phyloP scores from a whole-genome alignment of 2,888 invertebrate genomes.

The Andrena hattorfiana region DNA sequence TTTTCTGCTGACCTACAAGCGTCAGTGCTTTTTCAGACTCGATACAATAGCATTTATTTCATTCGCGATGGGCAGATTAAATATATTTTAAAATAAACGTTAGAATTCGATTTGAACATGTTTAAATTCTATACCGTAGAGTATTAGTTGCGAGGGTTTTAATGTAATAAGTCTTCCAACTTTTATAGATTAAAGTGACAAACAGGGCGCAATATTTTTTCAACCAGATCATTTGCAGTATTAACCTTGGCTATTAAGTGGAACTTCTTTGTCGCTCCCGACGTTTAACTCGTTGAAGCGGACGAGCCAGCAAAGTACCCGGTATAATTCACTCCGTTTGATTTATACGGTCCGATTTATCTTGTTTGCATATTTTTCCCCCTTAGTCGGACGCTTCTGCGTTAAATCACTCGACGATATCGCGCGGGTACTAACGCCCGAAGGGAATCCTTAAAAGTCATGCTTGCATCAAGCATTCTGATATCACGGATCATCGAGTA shows the following conservation, averaged over 20 bases:
- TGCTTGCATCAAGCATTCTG: slow-evolving; percentile 5
- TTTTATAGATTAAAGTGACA: neutral
- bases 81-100: no score
- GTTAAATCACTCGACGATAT: slow-evolving; percentile 54
- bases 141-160: no score
- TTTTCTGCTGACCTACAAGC: neutral
- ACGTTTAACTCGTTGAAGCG: slow-evolving; percentile 54
- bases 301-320: slow-evolving; percentile 54
- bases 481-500: slow-evolving; percentile 10
- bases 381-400: slow-evolving; percentile 26
- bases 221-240: slow-evolving; percentile 23
- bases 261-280: slow-evolving; percentile 50
- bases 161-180: no score
- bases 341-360: slow-evolving; percentile 69
- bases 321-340: slow-evolving; percentile 67
- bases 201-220: slow-evolving; percentile 1
- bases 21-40: neutral
- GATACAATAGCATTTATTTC: no score
- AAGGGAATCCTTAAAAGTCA: slow-evolving; percentile 36
- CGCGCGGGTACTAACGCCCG: slow-evolving; percentile 38
- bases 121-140: no score
- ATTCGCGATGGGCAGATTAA: no score
- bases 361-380: slow-evolving; percentile 66
- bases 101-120: no score
- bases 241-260: slow-evolving; percentile 56